These are phyloP conservation scores for silkworm (Bombyx mori) DNA, from an alignment of 1,140 invertebrate species.

Conservation along the genomic window DNA sequence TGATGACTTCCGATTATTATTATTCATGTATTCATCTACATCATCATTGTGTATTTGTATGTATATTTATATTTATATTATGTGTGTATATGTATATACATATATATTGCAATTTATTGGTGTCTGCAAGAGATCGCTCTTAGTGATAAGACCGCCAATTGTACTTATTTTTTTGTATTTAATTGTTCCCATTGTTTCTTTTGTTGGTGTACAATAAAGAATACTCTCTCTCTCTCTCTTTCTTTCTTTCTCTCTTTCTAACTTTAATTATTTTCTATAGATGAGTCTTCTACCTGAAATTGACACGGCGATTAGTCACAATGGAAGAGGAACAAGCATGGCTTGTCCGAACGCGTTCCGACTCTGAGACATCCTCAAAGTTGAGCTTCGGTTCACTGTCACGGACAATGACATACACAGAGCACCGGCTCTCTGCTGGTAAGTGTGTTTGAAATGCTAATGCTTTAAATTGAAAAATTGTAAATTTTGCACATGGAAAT, in stretches of 20 bases:
- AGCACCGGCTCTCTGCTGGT: constrained; percentile 37
- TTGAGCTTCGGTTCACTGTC: constrained; percentile 51
- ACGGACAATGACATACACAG: constrained; percentile 47
- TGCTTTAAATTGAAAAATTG: no score
- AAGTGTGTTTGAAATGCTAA: neutral
- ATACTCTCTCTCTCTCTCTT: neutral
- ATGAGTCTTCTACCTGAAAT: constrained; percentile 26
- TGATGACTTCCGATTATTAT: no score
- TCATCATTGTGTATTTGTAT: no score
- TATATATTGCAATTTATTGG: neutral
- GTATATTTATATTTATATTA: no score
- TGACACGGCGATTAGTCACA: constrained; percentile 10
- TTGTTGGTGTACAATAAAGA: no score
- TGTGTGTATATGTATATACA: no score
- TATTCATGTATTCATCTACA: no score
- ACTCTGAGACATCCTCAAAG: constrained; percentile 63
- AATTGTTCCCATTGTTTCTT: no score
- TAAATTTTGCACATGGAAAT: no score
- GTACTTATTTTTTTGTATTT: neutral
- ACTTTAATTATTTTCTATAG: constrained; percentile 21
- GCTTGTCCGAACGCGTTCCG: constrained; percentile 60
- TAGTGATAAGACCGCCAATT: no score
- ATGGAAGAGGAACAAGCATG: constrained; percentile 67
- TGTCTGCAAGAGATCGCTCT: no score
- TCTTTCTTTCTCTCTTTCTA: neutral